Evolutionary conservation across 1,140 invertebrate species (phyloP).

Genomic region (Hestina assimilis): DNA sequence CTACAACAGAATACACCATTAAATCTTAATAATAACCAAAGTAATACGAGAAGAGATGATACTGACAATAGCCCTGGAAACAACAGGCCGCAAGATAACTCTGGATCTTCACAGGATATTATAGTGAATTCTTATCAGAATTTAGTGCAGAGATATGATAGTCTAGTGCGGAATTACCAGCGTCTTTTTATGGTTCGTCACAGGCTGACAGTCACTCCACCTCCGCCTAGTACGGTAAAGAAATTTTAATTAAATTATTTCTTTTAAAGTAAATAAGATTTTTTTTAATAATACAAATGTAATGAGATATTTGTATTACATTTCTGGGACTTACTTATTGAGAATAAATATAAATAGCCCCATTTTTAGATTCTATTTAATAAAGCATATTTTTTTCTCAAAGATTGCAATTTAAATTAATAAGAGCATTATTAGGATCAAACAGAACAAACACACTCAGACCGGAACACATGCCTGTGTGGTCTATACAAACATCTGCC

Average conservation of each 20-base stretch:
- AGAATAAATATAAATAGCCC: no score
- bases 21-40: conserved; percentile 27
- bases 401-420: no score
- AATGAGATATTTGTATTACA: no score
- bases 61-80: conserved; percentile 35
- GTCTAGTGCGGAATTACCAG: conserved; percentile 71
- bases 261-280: not conserved
- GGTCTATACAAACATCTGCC: no score
- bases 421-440: no score
- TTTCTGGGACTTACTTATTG: no score
- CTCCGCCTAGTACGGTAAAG: conserved; percentile 56
- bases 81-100: conserved; percentile 37
- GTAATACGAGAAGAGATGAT: conserved; percentile 41
- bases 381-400: no score
- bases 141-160: conserved; percentile 73
- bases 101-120: conserved; percentile 58
- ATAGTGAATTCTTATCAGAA: conserved; percentile 73
- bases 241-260: not conserved
- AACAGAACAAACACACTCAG: no score
- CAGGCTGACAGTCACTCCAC: conserved; percentile 53
- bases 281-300: not conserved
- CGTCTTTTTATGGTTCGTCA: conserved; percentile 70
- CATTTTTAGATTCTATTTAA: no score
- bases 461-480: no score
- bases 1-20: conserved; percentile 33